Base-by-base conservation (phyloP, 1,140 invertebrate genomes). In the Plodia interpunctella region DNA sequence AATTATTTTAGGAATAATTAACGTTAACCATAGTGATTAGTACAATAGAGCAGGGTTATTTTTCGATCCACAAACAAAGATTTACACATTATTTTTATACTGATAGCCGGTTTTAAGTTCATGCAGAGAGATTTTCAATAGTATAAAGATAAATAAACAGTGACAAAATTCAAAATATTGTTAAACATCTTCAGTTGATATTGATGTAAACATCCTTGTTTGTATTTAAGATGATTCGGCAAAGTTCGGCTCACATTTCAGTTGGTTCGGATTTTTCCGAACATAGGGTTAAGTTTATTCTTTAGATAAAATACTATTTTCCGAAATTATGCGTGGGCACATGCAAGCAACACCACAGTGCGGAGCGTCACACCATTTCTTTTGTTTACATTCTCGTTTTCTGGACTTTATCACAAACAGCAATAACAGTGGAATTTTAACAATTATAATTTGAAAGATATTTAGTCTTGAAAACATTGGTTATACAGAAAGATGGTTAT, bases 1-100 rank as follows among this genome's bases (percentile, higher is more conserved):
- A 76, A 78, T 89, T 89, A 83, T 85, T 89, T 87, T 89, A 89
- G 80, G 78, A 74, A 79, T 87, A 87, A 85, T 88, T 86, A 87
- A 85, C 78, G 70, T 86, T 88, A 88, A 88, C 81, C 86, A 88
- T 87, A 87, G 84, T 68, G 60, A 77, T 85, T 89, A 89, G 86
- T 86, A 85, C 84, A 89, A 89, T 89, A 89, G 84, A 86, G 83
- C 87, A 87, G 84, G 84, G 84, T 89, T 89, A 87, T 82, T 89
- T 89, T 89, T 87, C 87, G 87, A 89, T 87, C 84, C 83, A 87
- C 81, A 86, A 70, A 85, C 78, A 81, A 86, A 86, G 74, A 85
- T 72, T 78, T 78, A 84, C 75, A 80, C 68, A 78, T 88, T 89
- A 89, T 87, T 89, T 89, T 89, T 89, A 85, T 87, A 89, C 84